Base-by-base conservation (phyloP, 2,797 vertebrate genomes). In the Anguilla anguilla region DNA sequence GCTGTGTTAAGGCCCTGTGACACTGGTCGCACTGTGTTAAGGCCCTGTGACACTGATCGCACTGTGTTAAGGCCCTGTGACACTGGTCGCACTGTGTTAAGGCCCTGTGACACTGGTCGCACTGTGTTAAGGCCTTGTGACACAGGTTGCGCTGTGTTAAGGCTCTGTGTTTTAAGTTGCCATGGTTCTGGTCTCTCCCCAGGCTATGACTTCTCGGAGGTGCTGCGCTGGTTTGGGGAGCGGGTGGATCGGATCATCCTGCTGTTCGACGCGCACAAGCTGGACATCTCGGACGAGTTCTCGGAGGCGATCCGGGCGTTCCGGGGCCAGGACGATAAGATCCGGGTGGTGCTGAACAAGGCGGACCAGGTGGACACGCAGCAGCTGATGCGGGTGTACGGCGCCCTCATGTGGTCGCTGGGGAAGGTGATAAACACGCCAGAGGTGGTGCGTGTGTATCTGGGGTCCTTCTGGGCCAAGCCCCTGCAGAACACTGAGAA, bases 281-380 rank as follows among this genome's bases (percentile, higher is more conserved):
- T 99, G 94, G 98, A 99, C 94, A 99, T 99, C 91, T 99, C 98
- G 0, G 98, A 99, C n/a, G 98, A 99, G 94, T 99, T 99, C 94
- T 99, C 98, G 0, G 98, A 99, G 90, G 98, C 98, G 69, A 99
- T 99, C 92, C 97, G 94, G 91, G 97, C 98, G 9, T 97, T 99
- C 90, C 97, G 97, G 31, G 98, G 98, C 22, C 98, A 99, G 86
- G 98, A 99, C 35, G 98, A 99, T 95, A 99, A 99, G 96, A 99
- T 99, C 92, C 94, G 98, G 0, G 98, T 99, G 15, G 98, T 99
- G 86, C 96, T 99, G 28, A 99, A 99, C 92, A 99, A 99, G 91
- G 98, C 98, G 0, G 98, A 99, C 95, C 98, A 99, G 87, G 98
- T 99, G 93, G 98, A 99, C 94, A 98, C 97, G 0, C 98, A 99